Base-by-base conservation (phyloP, 2,888 invertebrate genomes). In the Sericinus montela region DNA sequence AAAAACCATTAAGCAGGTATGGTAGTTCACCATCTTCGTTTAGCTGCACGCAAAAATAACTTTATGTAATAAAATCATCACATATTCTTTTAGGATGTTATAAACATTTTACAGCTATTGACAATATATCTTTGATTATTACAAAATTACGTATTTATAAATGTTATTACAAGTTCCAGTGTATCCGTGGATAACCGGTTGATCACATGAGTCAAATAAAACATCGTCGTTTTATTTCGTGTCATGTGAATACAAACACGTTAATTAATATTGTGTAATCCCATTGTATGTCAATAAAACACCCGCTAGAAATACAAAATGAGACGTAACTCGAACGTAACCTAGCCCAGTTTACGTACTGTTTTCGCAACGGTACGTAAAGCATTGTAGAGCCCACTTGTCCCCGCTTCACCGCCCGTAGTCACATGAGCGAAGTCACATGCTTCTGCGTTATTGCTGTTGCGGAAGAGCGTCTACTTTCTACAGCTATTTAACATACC, bases 401-500 rank as follows among this genome's bases (percentile, higher is more conserved):
- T 9, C 42, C 50, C 50, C 50, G 38, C 51, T 40, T 7, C 49
- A 15, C 36, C 55, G 41, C 45, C 47, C 56, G 54, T 56, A 58
- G 70, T 75, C 80, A 77, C 69, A 72, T 80, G 79, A 72, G 61
- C 65, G 57, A 51, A 69, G 69, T 72, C 72, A 72, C 72, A 73
- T 74, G 71, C 62, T 70, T 61, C 62, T 52, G 55, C 59, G 65
- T 60, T 56, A 55, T 62, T 65, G 73, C 67, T 66, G 67, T 76
- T 65, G 60, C 80, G 77, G 78, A 80, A 81, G 75, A 60, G 55
- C 63, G 48, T 51, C 23, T 55, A 73, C 75, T 77, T 78, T 77
- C 76, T 73, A 74, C 71, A 57, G 53, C 50, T 59, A 62, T 55
- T 63, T 58, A 56, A 58, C 64, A 56, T 65, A 60, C 60, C 59